Percentiles rank a stretch among this genome's conserved stretches.
These are phyloP conservation scores for Brenthis ino DNA, from an alignment of 2,888 invertebrate species.

Conservation along the genomic window DNA sequence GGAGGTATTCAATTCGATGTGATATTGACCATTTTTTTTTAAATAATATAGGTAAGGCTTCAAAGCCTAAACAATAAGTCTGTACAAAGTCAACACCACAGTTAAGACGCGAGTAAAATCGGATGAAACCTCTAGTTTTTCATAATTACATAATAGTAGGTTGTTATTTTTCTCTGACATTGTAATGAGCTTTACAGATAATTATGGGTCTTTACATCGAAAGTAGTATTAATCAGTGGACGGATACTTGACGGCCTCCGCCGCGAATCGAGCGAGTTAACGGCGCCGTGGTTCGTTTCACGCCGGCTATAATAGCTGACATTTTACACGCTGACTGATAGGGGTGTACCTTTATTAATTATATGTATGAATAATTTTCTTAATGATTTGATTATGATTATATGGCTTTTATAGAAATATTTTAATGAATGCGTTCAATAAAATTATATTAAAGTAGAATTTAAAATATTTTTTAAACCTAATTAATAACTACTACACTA, in stretches of 20 bases:
- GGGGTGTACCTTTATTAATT: conserved; percentile 41
- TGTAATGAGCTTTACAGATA: conserved; percentile 18
- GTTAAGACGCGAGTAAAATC: too few relatives aligned
- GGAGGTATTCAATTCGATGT: too few relatives aligned
- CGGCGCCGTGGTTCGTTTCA: conserved; percentile 44
- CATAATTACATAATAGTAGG: conserved; percentile 1
- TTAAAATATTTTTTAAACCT: too few relatives aligned
- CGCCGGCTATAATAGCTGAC: conserved; percentile 44
- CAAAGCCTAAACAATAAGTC: too few relatives aligned
- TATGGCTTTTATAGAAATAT: too few relatives aligned
- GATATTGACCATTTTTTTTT: too few relatives aligned
- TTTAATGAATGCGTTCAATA: too few relatives aligned
- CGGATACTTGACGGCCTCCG: conserved; percentile 9
- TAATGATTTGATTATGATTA: not conserved
- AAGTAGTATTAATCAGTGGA: conserved; percentile 17
- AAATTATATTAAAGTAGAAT: too few relatives aligned
- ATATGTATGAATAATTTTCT: conserved; percentile 1
- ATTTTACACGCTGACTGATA: conserved; percentile 42
- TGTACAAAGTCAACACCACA: too few relatives aligned
- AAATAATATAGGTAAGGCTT: too few relatives aligned
- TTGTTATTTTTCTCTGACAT: conserved; percentile 4
- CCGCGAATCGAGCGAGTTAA: conserved; percentile 29
- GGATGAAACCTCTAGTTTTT: too few relatives aligned
- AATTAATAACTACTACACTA: too few relatives aligned
- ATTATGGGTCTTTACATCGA: conserved; percentile 16